phyloP scores from a whole-genome alignment of 1,140 invertebrate species.

The Proales similis region DNA sequence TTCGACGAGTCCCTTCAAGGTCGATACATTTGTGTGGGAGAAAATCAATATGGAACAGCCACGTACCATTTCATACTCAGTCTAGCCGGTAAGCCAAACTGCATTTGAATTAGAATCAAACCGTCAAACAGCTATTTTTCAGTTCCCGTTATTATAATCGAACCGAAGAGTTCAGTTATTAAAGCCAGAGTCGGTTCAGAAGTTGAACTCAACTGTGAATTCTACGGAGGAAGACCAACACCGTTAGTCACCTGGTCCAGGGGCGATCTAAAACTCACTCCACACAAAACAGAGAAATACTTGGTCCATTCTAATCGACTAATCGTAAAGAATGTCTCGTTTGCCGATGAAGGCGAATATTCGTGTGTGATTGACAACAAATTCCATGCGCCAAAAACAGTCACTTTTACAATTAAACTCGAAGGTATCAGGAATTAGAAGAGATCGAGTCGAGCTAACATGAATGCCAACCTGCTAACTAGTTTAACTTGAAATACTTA shows the following conservation, averaged over 20 bases:
- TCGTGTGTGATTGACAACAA: constrained; percentile 10
- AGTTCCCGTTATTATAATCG: constrained; percentile 12
- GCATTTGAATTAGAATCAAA: background rate
- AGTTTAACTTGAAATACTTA: too few relatives aligned
- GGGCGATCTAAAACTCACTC: background rate
- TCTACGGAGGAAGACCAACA: background rate
- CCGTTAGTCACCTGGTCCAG: constrained; percentile 4
- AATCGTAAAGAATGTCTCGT: background rate
- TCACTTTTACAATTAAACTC: background rate
- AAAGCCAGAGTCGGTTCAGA: background rate
- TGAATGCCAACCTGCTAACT: too few relatives aligned
- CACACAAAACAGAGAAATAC: background rate
- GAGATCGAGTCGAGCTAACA: too few relatives aligned
- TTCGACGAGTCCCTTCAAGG: constrained; percentile 11
- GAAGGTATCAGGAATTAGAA: too few relatives aligned
- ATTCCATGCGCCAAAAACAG: background rate
- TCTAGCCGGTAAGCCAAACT: constrained; percentile 14
- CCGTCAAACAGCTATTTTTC: background rate
- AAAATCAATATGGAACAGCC: background rate
- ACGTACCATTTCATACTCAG: background rate
- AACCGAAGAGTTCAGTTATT: background rate
- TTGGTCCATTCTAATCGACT: constrained; percentile 1
- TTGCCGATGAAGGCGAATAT: background rate
- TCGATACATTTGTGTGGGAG: constrained; percentile 3
- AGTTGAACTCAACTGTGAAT: constrained; percentile 8